Conservation (phyloP, 2,797 vertebrate species). For the Hoplostethus atlanticus region DNA sequence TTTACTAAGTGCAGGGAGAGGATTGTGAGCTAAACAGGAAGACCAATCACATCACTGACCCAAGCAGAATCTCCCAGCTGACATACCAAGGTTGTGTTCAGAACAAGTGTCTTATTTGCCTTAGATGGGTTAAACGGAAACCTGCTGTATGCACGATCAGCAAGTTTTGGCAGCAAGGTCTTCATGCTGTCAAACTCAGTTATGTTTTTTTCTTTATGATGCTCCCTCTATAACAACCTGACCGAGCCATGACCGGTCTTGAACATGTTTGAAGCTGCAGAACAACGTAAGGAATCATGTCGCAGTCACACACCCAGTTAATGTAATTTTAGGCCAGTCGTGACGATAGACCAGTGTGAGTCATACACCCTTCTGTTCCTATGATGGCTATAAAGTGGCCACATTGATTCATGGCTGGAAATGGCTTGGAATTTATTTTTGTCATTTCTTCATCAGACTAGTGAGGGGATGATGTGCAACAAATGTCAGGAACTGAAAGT, state of each 20-base stretch:
- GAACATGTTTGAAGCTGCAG: slow-evolving; percentile 26
- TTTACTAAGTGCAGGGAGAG: slow-evolving; percentile 28
- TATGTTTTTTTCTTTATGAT: background rate
- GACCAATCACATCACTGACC: slow-evolving; percentile 29
- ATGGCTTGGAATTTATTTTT: background rate
- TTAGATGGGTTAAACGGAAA: no score
- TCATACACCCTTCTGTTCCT: slow-evolving; percentile 17
- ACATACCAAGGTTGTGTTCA: background rate
- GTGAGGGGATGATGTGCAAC: background rate
- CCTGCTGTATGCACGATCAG: background rate
- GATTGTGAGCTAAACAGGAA: slow-evolving; percentile 50
- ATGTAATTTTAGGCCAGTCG: slow-evolving; percentile 8
- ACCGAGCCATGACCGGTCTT: slow-evolving; percentile 29
- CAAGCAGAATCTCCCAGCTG: background rate
- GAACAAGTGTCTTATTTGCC: background rate
- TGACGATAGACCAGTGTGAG: slow-evolving; percentile 35
- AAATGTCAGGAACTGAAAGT: background rate
- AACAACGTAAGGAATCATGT: background rate
- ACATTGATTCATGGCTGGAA: background rate
- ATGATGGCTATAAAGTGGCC: background rate
- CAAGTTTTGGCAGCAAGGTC: background rate
- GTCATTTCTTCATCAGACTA: background rate
- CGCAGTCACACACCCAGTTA: slow-evolving; percentile 47
- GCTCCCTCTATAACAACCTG: background rate
- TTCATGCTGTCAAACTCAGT: background rate